phyloP scores from a whole-genome alignment of 2,888 invertebrate genomes.

The Agrotis segetum region DNA sequence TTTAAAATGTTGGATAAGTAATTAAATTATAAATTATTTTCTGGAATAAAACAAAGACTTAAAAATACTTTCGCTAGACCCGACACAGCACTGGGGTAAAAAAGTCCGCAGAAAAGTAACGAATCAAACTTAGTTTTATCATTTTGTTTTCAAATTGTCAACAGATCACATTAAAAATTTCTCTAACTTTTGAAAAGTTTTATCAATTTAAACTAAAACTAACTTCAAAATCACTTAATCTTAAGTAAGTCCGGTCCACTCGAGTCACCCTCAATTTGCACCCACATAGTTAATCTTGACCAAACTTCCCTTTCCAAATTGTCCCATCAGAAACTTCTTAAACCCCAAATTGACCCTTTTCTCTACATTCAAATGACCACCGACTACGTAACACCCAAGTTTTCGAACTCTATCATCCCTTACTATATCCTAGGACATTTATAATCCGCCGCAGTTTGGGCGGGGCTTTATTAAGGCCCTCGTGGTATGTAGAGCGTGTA shows the following conservation, averaged over 20 bases:
- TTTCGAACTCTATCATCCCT: conserved; percentile 49
- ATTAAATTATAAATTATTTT: too few species aligned
- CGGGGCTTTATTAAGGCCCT: conserved; percentile 70
- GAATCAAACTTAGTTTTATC: too few species aligned
- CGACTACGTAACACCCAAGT: conserved; percentile 34
- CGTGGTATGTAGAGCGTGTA: conserved; percentile 68
- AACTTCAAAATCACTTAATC: background rate
- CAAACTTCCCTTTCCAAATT: conserved; percentile 39
- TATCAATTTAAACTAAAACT: too few species aligned
- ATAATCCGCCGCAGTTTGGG: conserved; percentile 61
- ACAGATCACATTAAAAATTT: too few species aligned
- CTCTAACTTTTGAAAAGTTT: too few species aligned
- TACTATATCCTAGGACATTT: conserved; percentile 58
- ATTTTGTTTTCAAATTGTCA: too few species aligned
- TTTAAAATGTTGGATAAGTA: background rate
- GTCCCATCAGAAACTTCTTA: conserved; percentile 39
- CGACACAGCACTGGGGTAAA: too few species aligned
- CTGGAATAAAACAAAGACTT: too few species aligned
- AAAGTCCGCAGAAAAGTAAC: too few species aligned
- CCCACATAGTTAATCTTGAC: conserved; percentile 39
- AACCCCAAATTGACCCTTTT: conserved; percentile 48
- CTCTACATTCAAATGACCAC: conserved; percentile 52
- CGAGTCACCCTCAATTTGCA: background rate
- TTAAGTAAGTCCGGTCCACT: background rate
- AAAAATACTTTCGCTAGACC: too few species aligned